A percentile compares a stretch with the other conserved stretches of the same genome.
Conservation (phyloP, 2,113 vertebrate species). For the Columba janthina region DNA sequence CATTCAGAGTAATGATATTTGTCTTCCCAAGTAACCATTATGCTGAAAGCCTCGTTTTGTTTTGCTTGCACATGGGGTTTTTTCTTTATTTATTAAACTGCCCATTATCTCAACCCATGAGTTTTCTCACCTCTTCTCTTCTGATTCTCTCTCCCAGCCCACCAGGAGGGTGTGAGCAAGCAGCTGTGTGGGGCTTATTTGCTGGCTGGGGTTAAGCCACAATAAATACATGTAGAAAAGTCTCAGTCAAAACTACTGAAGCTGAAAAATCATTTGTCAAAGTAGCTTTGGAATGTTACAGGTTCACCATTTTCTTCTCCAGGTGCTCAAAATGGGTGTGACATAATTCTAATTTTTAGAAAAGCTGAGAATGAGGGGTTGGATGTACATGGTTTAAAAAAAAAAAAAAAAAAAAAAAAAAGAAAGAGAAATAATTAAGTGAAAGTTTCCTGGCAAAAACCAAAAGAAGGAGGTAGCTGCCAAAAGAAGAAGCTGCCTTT, state of each 20-base stretch:
- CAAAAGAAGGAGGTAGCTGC: neutral
- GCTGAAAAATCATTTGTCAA: neutral
- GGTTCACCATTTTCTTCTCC: neutral
- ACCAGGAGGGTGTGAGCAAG: too few species aligned
- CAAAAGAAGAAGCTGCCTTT: slow-evolving; percentile 16
- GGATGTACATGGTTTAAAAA: neutral
- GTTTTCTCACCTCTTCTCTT: too few species aligned
- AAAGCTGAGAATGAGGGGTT: neutral
- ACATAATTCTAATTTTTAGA: neutral
- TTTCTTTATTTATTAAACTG: too few species aligned
- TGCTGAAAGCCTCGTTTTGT: too few species aligned
- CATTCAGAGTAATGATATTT: too few species aligned
- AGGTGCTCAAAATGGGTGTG: neutral
- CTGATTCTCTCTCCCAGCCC: too few species aligned
- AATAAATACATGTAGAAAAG: neutral
- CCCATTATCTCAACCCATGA: too few species aligned
- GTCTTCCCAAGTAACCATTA: too few species aligned
- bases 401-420: neutral
- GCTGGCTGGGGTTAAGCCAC: too few species aligned
- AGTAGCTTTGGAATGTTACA: neutral
- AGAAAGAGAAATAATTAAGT: neutral
- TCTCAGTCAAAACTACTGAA: neutral
- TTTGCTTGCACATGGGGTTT: too few species aligned
- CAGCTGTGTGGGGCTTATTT: too few species aligned
- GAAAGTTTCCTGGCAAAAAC: neutral